phyloP scores from a whole-genome alignment of 2,113 vertebrate genomes.

The Microcebus jonahi region DNA sequence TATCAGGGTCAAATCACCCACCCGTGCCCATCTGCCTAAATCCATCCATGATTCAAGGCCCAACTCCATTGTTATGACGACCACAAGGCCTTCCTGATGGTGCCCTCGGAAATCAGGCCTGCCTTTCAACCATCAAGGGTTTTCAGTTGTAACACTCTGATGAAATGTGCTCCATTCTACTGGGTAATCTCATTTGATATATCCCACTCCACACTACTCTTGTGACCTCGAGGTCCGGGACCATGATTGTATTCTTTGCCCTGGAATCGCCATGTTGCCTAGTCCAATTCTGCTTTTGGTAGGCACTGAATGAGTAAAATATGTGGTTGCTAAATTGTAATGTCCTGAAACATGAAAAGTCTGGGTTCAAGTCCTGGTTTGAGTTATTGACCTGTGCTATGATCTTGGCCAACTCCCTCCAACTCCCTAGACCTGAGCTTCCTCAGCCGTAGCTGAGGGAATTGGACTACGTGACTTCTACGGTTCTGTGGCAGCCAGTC shows the following conservation, averaged over 20 bases:
- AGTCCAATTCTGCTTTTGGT: not conserved
- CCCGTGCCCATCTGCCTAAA: not conserved
- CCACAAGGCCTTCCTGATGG: not conserved
- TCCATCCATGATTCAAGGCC: not conserved
- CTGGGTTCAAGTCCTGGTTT: not conserved
- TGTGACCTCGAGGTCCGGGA: not conserved
- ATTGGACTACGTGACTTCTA: not conserved
- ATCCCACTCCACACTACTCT: rapidly evolving
- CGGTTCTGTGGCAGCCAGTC: not conserved
- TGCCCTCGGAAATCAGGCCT: not conserved
- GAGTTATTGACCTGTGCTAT: not conserved
- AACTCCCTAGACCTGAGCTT: not conserved
- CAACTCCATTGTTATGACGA: not conserved
- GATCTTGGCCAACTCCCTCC: not conserved
- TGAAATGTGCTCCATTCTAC: not conserved
- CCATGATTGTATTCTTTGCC: not conserved
- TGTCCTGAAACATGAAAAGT: not conserved
- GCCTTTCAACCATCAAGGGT: not conserved
- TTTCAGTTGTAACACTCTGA: not conserved
- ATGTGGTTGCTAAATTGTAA: not conserved
- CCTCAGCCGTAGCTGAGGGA: not conserved
- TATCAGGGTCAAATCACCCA: not conserved
- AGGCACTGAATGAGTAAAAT: not conserved
- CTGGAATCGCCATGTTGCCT: not conserved
- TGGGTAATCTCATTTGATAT: not conserved